Conservation (phyloP, 2,888 invertebrate species). For the Ametastegia equiseti region DNA sequence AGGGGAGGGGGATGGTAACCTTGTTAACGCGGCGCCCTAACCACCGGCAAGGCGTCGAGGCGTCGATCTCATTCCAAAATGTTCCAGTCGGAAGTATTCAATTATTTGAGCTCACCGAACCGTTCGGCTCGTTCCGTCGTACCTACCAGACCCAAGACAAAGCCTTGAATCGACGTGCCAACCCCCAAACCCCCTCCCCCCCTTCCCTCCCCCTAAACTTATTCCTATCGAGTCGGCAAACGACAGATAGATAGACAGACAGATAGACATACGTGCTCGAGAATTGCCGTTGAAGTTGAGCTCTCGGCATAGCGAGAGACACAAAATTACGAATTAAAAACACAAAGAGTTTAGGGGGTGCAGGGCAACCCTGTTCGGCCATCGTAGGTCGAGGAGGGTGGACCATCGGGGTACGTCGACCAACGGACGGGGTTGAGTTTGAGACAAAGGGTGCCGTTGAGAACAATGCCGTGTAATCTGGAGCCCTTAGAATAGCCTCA, state of each 20-base stretch:
- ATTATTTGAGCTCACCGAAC: conserved; percentile 60
- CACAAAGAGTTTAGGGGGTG: conserved; percentile 66
- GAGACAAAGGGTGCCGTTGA: conserved; percentile 73
- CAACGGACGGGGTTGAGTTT: conserved; percentile 55
- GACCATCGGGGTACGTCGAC: conserved; percentile 44
- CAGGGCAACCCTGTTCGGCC: conserved; percentile 43
- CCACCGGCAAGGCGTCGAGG: too few species aligned
- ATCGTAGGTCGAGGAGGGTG: conserved; percentile 45
- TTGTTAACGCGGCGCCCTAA: conserved; percentile 58
- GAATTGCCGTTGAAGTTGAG: conserved; percentile 22
- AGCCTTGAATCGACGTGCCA: conserved; percentile 34
- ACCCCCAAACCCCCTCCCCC: background rate
- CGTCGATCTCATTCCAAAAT: conserved; percentile 64
- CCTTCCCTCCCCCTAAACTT: background rate
- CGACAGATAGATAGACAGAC: too few species aligned
- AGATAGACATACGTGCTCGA: conserved; percentile 27
- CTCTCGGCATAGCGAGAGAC: conserved; percentile 61
- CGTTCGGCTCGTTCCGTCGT: conserved; percentile 52
- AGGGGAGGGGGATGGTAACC: too few species aligned
- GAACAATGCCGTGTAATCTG: conserved; percentile 75
- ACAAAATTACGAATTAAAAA: conserved; percentile 72
- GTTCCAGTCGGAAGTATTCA: conserved; percentile 62
- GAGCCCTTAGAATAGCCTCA: conserved; percentile 69
- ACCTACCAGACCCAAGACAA: conserved; percentile 26
- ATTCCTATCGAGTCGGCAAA: conserved; percentile 19